Base-by-base conservation (phyloP, 1,140 invertebrate genomes). In the Ceratina calcarata region DNA sequence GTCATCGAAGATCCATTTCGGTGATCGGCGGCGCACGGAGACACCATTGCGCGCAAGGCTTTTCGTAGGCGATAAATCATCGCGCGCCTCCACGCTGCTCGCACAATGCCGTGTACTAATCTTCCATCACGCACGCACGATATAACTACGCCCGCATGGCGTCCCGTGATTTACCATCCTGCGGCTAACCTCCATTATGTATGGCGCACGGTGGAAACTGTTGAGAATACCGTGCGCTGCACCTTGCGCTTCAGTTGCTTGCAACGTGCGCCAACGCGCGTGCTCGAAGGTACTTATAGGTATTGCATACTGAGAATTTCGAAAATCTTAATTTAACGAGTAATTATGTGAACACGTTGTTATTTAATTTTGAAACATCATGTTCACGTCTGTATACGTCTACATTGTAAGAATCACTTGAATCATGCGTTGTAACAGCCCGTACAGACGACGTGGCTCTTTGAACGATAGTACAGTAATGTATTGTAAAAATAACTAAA, bases 101-200 rank as follows among this genome's bases (percentile, higher is more conserved):
- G 90, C 89, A 92, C 91, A 92, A 92, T 92, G 88, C 90, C 87
- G 89, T 45, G 37, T 90, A 92, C 91, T 91, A 92, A 92, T 92
- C 91, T 92, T 91, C 91, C 91, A 92, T 92, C 91, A 92, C 91
- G 88, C 87, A 91, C 88, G 91, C 89, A 91, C 89, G 90, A 92
- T 91, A 92, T 92, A 92, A 91, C 91, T 91, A 92, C 91, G 90
- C 91, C 91, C 91, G 91, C 91, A 92, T 92, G 90, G 90, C 91
- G 91, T 92, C 90, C 86, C 85, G 91, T 92, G 91, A 92, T 92
- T 92, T 92, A 92, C 91, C 90, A 91, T 90, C 91, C 89, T 92
- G 91, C 87, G 91, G 91, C 91, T 92, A 92, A 91, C 91, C 91
- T 92, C 91, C 90, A 92, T 92, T 92, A 92, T 92, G 90, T 91